phyloP scores from a whole-genome alignment of 2,797 vertebrate species.

The Gephyroberyx darwinii region DNA sequence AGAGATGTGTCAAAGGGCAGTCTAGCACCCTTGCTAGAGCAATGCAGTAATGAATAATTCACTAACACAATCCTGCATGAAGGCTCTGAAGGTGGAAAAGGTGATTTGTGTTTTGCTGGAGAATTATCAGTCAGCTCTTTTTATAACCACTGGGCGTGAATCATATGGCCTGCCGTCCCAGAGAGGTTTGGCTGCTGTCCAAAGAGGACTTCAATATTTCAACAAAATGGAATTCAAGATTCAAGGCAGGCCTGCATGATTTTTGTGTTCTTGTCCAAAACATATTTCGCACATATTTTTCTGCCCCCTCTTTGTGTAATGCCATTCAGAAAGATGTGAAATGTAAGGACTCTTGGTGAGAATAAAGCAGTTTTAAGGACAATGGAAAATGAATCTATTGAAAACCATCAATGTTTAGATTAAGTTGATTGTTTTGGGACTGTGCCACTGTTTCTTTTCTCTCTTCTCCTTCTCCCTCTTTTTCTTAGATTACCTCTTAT shows the following conservation, averaged over 20 bases:
- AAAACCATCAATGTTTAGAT: not conserved
- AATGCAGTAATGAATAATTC: conserved; percentile 68
- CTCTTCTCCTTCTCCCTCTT: not conserved
- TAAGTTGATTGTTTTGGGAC: not conserved
- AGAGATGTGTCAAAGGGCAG: conserved; percentile 47
- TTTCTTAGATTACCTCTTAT: conserved; percentile 6
- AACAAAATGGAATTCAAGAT: conserved; percentile 18
- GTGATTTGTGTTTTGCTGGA: conserved; percentile 52
- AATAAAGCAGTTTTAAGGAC: not conserved
- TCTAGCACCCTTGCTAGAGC: conserved; percentile 8
- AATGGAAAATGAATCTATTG: not conserved
- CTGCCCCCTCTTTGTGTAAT: not conserved
- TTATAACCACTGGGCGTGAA: conserved; percentile 25
- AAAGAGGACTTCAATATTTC: conserved; percentile 42
- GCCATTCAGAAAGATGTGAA: not conserved
- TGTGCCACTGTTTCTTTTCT: not conserved
- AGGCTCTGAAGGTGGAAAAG: conserved; percentile 51
- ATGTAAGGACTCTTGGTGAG: not conserved
- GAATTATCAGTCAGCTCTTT: conserved; percentile 50
- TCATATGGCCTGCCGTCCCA: conserved; percentile 16
- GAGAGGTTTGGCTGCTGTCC: conserved; percentile 34
- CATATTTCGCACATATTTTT: not conserved
- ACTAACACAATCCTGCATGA: conserved; percentile 49
- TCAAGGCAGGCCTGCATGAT: not conserved
- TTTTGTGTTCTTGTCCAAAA: conserved; percentile 2